Evolutionary conservation across 2,888 invertebrate genomes (phyloP).

Genomic region (Helleia helle): DNA sequence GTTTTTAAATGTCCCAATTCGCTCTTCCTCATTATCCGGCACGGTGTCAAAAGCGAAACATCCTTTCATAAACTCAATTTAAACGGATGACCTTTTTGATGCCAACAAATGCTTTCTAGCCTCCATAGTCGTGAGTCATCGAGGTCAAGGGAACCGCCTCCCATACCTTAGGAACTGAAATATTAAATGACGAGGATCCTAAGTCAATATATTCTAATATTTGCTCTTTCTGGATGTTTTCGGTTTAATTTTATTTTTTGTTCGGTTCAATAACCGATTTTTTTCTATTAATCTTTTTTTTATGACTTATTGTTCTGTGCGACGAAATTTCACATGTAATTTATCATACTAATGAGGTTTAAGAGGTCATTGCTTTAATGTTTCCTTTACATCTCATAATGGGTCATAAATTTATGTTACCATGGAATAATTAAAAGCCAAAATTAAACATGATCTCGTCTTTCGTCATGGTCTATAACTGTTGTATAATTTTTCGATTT

Average conservation of each 20-base stretch:
- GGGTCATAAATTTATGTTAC: slow-evolving; percentile 5
- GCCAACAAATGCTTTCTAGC: slow-evolving; percentile 24
- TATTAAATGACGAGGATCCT: slow-evolving; percentile 4
- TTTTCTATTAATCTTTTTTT: slow-evolving; percentile 14
- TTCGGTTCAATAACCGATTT: slow-evolving; percentile 2
- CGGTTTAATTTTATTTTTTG: neutral
- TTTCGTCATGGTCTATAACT: slow-evolving; percentile 4
- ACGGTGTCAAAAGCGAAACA: slow-evolving; percentile 46
- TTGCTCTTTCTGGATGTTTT: too few relatives aligned
- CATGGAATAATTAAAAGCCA: slow-evolving; percentile 2
- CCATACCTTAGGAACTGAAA: slow-evolving; percentile 17
- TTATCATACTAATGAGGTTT: slow-evolving; percentile 17
- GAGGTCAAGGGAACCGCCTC: slow-evolving; percentile 26
- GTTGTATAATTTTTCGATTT: slow-evolving; percentile 8
- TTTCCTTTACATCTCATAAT: slow-evolving; percentile 15
- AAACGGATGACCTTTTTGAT: slow-evolving; percentile 34
- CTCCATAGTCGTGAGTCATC: slow-evolving; percentile 25
- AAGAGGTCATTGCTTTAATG: slow-evolving; percentile 20
- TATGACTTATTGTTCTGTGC: slow-evolving; percentile 26
- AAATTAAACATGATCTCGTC: neutral
- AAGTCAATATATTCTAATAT: slow-evolving; percentile 1
- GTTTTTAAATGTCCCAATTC: slow-evolving; percentile 36
- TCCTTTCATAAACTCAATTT: slow-evolving; percentile 53
- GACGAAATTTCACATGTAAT: slow-evolving; percentile 22
- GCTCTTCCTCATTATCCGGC: slow-evolving; percentile 64